Evolutionary conservation across 1,140 invertebrate species (phyloP).

Genomic region (Eulimnadia texana): DNA sequence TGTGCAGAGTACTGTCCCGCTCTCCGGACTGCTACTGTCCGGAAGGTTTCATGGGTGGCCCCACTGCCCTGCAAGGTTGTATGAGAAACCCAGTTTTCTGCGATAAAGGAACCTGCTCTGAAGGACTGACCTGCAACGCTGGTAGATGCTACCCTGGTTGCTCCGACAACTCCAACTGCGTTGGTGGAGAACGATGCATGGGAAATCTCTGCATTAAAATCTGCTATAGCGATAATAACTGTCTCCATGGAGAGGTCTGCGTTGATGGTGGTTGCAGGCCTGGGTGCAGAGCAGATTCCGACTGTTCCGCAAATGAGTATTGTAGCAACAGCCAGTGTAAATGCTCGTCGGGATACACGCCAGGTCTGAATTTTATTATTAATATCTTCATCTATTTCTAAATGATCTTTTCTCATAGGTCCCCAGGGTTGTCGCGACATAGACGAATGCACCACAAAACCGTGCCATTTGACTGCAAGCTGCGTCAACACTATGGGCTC

Average conservation of each 20-base stretch:
- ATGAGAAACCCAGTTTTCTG: constrained; percentile 54
- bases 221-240: constrained; percentile 76
- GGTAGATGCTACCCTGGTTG: constrained; percentile 61
- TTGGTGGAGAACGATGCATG: constrained; percentile 60
- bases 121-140: constrained; percentile 53
- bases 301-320: constrained; percentile 62
- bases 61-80: constrained; percentile 76
- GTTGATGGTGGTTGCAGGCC: constrained; percentile 62
- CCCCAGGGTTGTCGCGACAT: constrained; percentile 56
- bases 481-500: constrained; percentile 67
- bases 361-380: constrained; percentile 38
- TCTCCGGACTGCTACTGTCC: constrained; percentile 59
- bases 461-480: constrained; percentile 60
- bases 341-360: constrained; percentile 48
- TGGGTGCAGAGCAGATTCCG: constrained; percentile 64
- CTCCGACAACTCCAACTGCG: constrained; percentile 45
- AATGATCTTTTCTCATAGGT: constrained; percentile 19
- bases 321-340: constrained; percentile 63
- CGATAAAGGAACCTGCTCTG: constrained; percentile 45
- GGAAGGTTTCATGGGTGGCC: constrained; percentile 64
- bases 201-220: constrained; percentile 64
- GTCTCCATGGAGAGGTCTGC: constrained; percentile 73
- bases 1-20: constrained; percentile 56
- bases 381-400: neutral
- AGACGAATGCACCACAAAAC: constrained; percentile 33